Evolutionary conservation across 1,140 invertebrate species (phyloP), one percentile per base, ranked within the genome.

Genomic region (Papilio xuthus): DNA sequence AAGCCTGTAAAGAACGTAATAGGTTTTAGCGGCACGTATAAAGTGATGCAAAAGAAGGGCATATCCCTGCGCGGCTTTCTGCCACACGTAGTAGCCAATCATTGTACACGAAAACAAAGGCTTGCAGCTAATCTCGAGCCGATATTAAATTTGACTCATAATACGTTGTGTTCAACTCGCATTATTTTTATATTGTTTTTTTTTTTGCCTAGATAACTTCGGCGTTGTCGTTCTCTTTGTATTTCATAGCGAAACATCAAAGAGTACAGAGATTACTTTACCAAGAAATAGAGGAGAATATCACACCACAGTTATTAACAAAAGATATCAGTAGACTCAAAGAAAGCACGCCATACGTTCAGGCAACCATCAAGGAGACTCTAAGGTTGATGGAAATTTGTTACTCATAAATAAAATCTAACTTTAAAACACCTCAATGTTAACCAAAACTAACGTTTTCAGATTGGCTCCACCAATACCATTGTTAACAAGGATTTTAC

Each of bases 401-500:
- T 47, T 41, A 73, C 2, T 73, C 18, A 15, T 50, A 9, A 28
- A 75, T 71, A 28, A 41, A n/a, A 75, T 20, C 10, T 28, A 42
- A 75, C 15, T 44, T 41, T 70, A 37, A 37, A 77, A 3, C 20
- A 75, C 13, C 23, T 28, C 4, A 67, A 18, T 15, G 60, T 67
- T 7, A 67, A 28, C 3, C 6, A 67, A 47, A 60, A 20, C 76
- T 77, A 37, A 79, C n/a, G 13, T 75, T 90, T 92, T 44, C 86
- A 95, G 95, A 85, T 89, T 96, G 69, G 94, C 94, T 37, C 95
- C 95, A 41, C 94, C 96, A 6, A 95, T 96, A 81, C 96, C 96
- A 10, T 92, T 96, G 63, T 87, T 96, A 9, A 95, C 94, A 13
- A 93, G 97, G 84, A 92, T 97, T 50, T 86, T 97, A 13, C 94